These are phyloP conservation scores for Oreochromis spilurus DNA, from an alignment of 2,113 vertebrate species.

Conservation along the genomic window DNA sequence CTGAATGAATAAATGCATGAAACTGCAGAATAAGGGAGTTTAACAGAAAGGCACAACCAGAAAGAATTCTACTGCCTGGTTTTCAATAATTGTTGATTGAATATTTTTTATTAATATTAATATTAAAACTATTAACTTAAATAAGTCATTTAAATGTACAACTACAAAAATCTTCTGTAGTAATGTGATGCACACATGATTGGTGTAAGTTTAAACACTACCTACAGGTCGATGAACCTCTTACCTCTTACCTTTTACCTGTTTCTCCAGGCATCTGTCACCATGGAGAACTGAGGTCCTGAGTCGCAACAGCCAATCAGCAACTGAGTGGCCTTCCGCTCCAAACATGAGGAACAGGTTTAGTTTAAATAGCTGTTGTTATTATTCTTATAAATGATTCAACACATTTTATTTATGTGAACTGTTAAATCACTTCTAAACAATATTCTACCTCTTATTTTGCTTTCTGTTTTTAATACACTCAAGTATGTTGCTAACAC, in stretches of 20 bases:
- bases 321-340: fast-evolving
- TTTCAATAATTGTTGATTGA: background rate
- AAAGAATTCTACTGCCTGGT: background rate
- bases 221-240: fast-evolving
- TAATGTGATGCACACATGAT: background rate
- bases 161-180: background rate
- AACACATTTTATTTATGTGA: background rate
- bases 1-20: background rate
- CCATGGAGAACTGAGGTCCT: background rate
- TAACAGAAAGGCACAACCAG: background rate
- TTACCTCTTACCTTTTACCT: background rate
- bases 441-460: background rate
- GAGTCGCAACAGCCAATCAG: background rate
- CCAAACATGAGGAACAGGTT: background rate
- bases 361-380: background rate
- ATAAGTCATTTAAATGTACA: background rate
- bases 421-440: background rate
- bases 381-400: background rate
- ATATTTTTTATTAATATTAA: background rate
- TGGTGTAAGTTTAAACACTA: background rate
- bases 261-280: background rate
- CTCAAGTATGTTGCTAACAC: background rate
- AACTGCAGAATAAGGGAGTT: fast-evolving
- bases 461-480: background rate
- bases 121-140: background rate